Percentiles rank a stretch among this genome's conserved stretches.
These are phyloP conservation scores for Lordiphosa mommai DNA, from an alignment of 1,140 invertebrate genomes.

Conservation along the genomic window DNA sequence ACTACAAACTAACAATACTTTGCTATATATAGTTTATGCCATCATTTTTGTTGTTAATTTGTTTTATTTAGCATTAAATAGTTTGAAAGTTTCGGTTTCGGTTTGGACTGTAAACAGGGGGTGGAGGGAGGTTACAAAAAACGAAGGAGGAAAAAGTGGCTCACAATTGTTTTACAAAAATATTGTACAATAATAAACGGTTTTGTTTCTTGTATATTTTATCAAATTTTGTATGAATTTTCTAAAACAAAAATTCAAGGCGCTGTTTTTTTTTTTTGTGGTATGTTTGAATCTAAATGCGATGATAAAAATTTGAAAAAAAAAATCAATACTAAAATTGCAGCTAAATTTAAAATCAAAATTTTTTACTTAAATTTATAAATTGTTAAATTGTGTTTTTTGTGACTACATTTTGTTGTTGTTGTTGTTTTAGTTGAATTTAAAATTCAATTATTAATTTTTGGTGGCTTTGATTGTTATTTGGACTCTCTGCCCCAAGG, in stretches of 20 bases:
- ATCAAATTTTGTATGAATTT: conserved; percentile 56
- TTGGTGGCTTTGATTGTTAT: conserved; percentile 35
- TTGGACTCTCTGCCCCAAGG: conserved; percentile 1
- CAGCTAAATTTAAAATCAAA: conserved; percentile 32
- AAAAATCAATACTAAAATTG: conserved; percentile 46
- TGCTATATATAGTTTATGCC: conserved; percentile 41
- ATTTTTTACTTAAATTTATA: conserved; percentile 34
- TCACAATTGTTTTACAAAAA: conserved; percentile 57
- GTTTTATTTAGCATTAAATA: conserved; percentile 25
- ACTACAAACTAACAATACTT: conserved; percentile 70
- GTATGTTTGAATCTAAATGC: conserved; percentile 57
- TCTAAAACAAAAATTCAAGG: conserved; percentile 71
- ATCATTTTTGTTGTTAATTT: neutral
- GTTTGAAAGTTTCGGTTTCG: conserved; percentile 18
- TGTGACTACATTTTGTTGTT: conserved; percentile 25
- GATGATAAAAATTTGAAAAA: conserved; percentile 31
- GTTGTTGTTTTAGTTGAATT: conserved; percentile 44
- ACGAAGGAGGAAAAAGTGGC: conserved; percentile 34
- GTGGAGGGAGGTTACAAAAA: conserved; percentile 19
- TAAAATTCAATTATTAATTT: conserved; percentile 59
- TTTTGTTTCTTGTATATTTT: conserved; percentile 29
- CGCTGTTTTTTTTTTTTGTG: conserved; percentile 23
- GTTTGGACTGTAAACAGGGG: conserved; percentile 41
- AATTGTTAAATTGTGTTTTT: conserved; percentile 13
- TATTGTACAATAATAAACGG: conserved; percentile 53